Conservation (phyloP, 1,140 invertebrate species). For the Zaprionus gabonicus region DNA sequence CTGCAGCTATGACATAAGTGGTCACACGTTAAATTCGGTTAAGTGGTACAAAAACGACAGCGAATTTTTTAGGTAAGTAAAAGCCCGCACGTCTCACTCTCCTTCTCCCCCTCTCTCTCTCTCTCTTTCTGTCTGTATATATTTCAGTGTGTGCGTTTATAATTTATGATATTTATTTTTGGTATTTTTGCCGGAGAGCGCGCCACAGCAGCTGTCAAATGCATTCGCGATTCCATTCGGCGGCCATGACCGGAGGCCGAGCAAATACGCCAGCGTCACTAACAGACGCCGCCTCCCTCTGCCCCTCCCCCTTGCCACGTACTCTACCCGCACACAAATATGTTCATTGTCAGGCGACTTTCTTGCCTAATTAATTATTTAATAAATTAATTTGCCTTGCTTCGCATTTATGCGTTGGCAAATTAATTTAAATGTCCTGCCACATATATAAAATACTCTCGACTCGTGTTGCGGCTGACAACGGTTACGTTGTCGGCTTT, state of each 20-base stretch:
- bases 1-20: slow-evolving; percentile 86
- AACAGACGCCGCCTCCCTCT: slow-evolving; percentile 12
- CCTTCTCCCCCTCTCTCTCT: too few relatives aligned
- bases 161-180: slow-evolving; percentile 78
- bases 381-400: slow-evolving; percentile 79
- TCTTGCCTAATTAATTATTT: slow-evolving; percentile 82
- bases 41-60: slow-evolving; percentile 92
- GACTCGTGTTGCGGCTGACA: slow-evolving; percentile 21
- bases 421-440: slow-evolving; percentile 80
- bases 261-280: slow-evolving; percentile 8
- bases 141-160: slow-evolving; percentile 40
- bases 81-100: not conserved
- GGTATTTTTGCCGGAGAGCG: slow-evolving; percentile 33
- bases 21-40: slow-evolving; percentile 89
- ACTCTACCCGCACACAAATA: slow-evolving; percentile 62
- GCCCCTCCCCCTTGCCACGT: not conserved
- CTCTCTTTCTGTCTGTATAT: not conserved
- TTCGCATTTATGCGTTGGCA: slow-evolving; percentile 56
- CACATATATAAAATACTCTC: slow-evolving; percentile 47
- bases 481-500: slow-evolving; percentile 17
- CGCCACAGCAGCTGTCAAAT: slow-evolving; percentile 64
- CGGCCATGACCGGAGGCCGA: slow-evolving; percentile 44
- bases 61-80: slow-evolving; percentile 89
- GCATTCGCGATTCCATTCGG: slow-evolving; percentile 55
- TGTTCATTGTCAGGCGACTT: slow-evolving; percentile 69